A percentile compares a stretch with the other conserved stretches of the same genome.
Conservation (phyloP, 2,113 vertebrate genomes). For the Neodon shergylaensis region DNA sequence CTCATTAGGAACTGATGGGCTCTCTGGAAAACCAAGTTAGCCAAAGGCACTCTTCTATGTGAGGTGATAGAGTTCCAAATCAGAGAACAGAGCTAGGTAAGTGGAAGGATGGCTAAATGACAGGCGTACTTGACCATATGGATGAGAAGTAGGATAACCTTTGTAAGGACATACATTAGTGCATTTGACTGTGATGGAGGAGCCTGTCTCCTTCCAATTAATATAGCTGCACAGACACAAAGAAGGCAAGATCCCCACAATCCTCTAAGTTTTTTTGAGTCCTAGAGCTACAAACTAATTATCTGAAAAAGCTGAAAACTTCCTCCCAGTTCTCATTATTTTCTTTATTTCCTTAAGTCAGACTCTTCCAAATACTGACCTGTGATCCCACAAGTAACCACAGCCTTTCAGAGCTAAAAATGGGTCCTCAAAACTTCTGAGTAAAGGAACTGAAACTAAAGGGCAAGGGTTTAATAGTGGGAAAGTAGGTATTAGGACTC, state of each 20-base stretch:
- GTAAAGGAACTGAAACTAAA: constrained; percentile 8
- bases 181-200: background rate
- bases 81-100: background rate
- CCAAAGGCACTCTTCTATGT: background rate
- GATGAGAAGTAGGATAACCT: background rate
- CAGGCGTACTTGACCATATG: background rate
- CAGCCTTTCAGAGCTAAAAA: background rate
- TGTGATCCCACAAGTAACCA: background rate
- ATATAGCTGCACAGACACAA: background rate
- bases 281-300: background rate
- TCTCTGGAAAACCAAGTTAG: background rate
- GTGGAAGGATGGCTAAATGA: background rate
- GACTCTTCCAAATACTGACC: background rate
- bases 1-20: background rate
- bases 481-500: background rate
- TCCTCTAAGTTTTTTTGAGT: background rate
- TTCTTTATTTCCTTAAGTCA: background rate
- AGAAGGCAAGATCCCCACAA: background rate
- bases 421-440: background rate
- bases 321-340: background rate
- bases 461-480: background rate
- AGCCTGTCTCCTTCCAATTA: background rate
- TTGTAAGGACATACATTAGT: background rate
- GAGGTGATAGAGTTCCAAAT: background rate
- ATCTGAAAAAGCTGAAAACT: background rate